Percentiles rank a stretch among this genome's conserved stretches.
Evolutionary conservation across 2,113 vertebrate genomes (phyloP).

Genomic region (Poicephalus meyeri): DNA sequence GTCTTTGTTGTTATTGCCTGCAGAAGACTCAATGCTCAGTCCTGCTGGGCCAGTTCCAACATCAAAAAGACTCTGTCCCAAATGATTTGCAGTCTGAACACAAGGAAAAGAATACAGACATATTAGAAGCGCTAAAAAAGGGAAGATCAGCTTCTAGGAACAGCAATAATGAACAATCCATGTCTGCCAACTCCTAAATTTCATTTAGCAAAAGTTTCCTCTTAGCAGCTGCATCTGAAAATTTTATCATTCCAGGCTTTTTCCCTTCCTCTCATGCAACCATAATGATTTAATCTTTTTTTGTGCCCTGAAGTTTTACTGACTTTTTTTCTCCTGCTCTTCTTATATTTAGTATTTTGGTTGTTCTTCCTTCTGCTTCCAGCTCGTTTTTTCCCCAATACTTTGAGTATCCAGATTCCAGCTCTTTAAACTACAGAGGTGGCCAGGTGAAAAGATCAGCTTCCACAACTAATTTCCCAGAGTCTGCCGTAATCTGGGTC

Average conservation of each 20-base stretch:
- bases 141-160: neutral
- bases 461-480: neutral
- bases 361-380: neutral
- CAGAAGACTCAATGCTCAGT: neutral
- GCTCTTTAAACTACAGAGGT: neutral
- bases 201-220: neutral
- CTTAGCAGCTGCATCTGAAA: neutral
- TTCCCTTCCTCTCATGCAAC: neutral
- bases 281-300: neutral
- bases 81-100: neutral
- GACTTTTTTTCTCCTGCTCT: neutral
- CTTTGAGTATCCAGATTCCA: neutral
- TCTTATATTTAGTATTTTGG: neutral
- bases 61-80: neutral
- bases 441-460: neutral
- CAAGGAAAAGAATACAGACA: neutral
- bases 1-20: neutral
- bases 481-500: neutral
- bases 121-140: neutral
- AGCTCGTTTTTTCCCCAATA: neutral
- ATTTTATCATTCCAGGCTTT: neutral
- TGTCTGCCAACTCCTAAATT: neutral
- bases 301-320: neutral
- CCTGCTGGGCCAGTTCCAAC: fast-evolving
- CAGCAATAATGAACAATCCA: fast-evolving